Conservation (phyloP, 2,888 invertebrate species). For the Drosophila paucipuncta region DNA sequence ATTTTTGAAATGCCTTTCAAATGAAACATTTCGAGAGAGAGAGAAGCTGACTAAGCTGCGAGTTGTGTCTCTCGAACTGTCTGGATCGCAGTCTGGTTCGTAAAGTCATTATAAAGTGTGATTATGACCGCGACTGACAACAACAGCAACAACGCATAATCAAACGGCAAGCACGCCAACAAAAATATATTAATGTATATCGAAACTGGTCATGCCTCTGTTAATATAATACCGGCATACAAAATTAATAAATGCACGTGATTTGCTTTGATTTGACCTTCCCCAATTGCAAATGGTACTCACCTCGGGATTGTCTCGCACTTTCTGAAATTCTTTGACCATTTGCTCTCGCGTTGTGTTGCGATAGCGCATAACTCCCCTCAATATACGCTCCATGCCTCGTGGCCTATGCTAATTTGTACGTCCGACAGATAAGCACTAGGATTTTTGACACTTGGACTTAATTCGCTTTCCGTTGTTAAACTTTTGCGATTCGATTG, state of each 20-base stretch:
- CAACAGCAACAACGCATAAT: constrained; percentile 17
- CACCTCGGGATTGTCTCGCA: constrained; percentile 92
- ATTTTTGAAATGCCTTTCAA: constrained; percentile 16
- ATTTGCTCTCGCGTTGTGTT: constrained; percentile 92
- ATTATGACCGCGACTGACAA: constrained; percentile 45
- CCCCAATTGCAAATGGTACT: constrained; percentile 37
- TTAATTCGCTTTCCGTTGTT: constrained; percentile 27
- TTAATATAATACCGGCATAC: constrained; percentile 6
- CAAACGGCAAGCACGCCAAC: constrained; percentile 23
- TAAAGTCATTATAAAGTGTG: constrained; percentile 47
- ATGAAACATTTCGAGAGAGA: constrained; percentile 19
- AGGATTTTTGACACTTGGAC: constrained; percentile 42
- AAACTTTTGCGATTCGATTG: constrained; percentile 19
- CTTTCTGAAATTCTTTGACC: constrained; percentile 96
- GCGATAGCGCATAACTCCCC: constrained; percentile 96
- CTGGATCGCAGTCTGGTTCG: constrained; percentile 26
- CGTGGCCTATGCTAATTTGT: constrained; percentile 6
- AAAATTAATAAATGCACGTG: constrained; percentile 10
- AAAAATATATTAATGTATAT: not conserved
- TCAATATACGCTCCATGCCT: constrained; percentile 93
- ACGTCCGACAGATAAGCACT: constrained; percentile 6
- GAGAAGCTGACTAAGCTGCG: constrained; percentile 10
- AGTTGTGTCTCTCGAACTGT: constrained; percentile 17
- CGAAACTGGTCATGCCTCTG: constrained; percentile 16
- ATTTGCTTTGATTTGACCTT: constrained; percentile 3